These are phyloP conservation scores for Echinarachnius parma DNA, from an alignment of 53 echinoderm and acorn worm genomes.

Conservation along the genomic window DNA sequence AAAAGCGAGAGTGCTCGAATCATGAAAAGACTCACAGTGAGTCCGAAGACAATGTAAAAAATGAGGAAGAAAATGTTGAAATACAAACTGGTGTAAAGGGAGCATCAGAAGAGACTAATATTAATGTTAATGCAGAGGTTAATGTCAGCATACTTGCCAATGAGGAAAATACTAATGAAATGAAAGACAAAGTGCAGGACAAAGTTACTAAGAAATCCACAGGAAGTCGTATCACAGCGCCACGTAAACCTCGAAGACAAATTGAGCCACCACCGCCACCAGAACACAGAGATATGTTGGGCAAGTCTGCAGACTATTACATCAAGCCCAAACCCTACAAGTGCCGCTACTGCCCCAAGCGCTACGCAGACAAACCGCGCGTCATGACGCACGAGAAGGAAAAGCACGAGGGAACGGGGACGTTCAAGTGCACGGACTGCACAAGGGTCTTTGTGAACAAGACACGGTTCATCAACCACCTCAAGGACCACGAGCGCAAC, in stretches of 20 bases:
- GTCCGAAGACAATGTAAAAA: background rate
- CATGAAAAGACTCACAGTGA: constrained; percentile 28
- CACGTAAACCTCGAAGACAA: background rate
- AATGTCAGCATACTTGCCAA: too few species aligned
- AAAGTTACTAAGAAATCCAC: too few species aligned
- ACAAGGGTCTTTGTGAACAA: constrained; percentile 20
- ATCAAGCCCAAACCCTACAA: constrained; percentile 21
- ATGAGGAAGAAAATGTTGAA: too few species aligned
- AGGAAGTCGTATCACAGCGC: too few species aligned
- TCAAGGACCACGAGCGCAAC: constrained; percentile 19
- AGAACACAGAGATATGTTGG: constrained; percentile 22
- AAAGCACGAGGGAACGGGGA: constrained; percentile 19
- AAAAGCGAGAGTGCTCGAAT: constrained; percentile 27
- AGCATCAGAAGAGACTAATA: too few species aligned
- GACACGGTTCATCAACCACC: constrained; percentile 2
- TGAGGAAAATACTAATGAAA: too few species aligned
- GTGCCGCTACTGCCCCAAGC: constrained; percentile 27
- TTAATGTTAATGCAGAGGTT: too few species aligned
- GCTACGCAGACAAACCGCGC: background rate
- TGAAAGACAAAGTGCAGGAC: too few species aligned
- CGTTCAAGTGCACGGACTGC: constrained; percentile 14
- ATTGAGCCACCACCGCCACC: background rate
- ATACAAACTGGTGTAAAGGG: background rate
- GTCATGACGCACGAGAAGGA: constrained; percentile 27
- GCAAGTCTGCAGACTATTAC: constrained; percentile 16